Evolutionary conservation across 1,140 invertebrate species (phyloP).

Genomic region (Globodera ellingtonae): DNA sequence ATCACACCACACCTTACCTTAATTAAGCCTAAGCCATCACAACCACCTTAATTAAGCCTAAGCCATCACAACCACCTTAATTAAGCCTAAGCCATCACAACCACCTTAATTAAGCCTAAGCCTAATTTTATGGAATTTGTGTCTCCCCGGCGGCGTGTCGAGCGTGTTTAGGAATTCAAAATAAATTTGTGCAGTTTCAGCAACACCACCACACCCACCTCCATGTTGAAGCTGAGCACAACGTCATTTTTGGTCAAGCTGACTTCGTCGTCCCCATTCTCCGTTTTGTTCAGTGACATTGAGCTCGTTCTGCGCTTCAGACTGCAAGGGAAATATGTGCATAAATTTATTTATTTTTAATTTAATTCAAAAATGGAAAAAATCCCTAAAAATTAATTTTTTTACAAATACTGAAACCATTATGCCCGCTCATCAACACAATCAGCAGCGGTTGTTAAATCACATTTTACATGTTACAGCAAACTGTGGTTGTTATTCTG

Average conservation of each 20-base stretch:
- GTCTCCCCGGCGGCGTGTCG: too few species aligned
- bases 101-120: too few species aligned
- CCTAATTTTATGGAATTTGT: too few species aligned
- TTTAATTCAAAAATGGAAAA: not conserved
- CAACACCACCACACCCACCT: slow-evolving; percentile 40
- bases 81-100: slow-evolving; percentile 71
- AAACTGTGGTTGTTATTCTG: too few species aligned
- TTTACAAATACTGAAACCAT: not conserved
- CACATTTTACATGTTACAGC: too few species aligned
- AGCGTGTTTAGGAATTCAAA: not conserved
- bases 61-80: not conserved
- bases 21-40: too few species aligned
- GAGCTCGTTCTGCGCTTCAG: slow-evolving; percentile 62
- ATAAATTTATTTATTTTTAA: not conserved
- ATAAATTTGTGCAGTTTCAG: not conserved
- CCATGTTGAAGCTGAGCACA: slow-evolving; percentile 62
- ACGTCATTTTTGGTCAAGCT: slow-evolving; percentile 62
- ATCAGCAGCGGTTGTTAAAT: too few species aligned
- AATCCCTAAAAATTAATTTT: not conserved
- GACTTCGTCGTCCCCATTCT: slow-evolving; percentile 61
- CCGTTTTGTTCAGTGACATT: slow-evolving; percentile 62
- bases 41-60: too few species aligned
- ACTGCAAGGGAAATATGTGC: slow-evolving; percentile 44
- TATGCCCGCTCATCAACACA: too few species aligned
- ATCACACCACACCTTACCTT: slow-evolving; percentile 87